These are phyloP conservation scores for Teleogryllus oceanicus DNA, from an alignment of 2,888 invertebrate species.

Conservation along the genomic window DNA sequence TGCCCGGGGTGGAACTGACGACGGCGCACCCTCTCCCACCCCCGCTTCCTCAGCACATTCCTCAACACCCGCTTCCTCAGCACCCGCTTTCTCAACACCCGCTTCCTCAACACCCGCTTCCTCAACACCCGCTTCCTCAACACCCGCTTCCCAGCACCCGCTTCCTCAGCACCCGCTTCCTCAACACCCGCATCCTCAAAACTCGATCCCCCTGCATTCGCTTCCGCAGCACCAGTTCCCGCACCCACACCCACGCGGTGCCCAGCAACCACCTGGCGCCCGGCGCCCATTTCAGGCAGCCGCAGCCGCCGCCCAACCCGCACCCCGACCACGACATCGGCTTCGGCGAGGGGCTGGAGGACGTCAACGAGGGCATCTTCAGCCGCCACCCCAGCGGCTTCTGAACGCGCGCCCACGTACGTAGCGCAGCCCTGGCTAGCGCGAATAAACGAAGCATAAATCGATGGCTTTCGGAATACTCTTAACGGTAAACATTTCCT, in stretches of 20 bases:
- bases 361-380: constrained; percentile 25
- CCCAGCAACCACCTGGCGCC: too few species aligned
- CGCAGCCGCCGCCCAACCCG: not conserved
- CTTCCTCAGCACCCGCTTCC: not conserved
- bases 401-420: not conserved
- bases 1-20: not conserved
- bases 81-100: not conserved
- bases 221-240: too few species aligned
- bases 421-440: too few species aligned
- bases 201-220: too few species aligned
- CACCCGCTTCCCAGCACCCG: too few species aligned
- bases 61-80: too few species aligned
- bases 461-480: too few species aligned
- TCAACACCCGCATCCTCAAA: not conserved
- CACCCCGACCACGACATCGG: constrained; percentile 32
- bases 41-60: not conserved
- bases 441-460: too few species aligned
- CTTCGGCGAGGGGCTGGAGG: constrained; percentile 31
- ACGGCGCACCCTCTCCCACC: not conserved
- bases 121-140: not conserved
- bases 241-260: too few species aligned
- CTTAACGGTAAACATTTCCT: too few species aligned
- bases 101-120: not conserved
- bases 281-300: not conserved
- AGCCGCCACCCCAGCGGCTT: not conserved